Evolutionary conservation across 2,113 vertebrate genomes (phyloP), one percentile per base, ranked within the genome.

Genomic region (Cettia cetti): DNA sequence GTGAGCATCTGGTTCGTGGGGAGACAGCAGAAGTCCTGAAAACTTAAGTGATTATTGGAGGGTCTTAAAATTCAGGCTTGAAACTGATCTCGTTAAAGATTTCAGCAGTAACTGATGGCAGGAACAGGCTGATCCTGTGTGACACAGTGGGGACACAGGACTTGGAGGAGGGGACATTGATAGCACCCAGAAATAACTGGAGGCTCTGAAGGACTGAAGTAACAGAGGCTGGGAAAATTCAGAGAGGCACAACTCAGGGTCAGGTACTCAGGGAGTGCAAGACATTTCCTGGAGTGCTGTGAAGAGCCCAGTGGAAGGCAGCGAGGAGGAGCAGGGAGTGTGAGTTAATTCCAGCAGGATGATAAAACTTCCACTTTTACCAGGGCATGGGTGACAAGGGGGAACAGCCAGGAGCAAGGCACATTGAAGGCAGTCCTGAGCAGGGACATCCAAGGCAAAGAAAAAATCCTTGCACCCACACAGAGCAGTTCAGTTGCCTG

Each of bases 91-190:
- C 31, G 17, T 92, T 82, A 85, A 56, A 57, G 17, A 17, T 65
- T 90, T 85, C 37, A 60, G 21, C 31, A 39, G 14, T 18, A 66
- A 13, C 52, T 39, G 19, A 4, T 27, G 52, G 37, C 3, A 52
- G 53, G 40, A 79, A 69, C 9, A 33, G 57, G 49, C 1, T 61
- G 61, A 1, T 56, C 37, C 47, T 13, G 8, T 1, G 2, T 15
- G 30, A 23, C 21, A 52, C 13, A 18, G 37, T 0, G 0, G 33
- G 37, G 33, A 66, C 24, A 54, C 10, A 33, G 37, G 4, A 28
- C 18, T 1, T 0, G 3, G 68, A 81, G 47, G 19, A 77, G 33
- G 30, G 23, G 20, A 12, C 8, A 3, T 0, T 12, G 54, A 9
- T 1, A 17, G 24, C 17, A 5, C 64, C 47, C 16, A 28, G 45